Evolutionary conservation across 2,888 invertebrate genomes (phyloP).

Genomic region (Auanema sp.): DNA sequence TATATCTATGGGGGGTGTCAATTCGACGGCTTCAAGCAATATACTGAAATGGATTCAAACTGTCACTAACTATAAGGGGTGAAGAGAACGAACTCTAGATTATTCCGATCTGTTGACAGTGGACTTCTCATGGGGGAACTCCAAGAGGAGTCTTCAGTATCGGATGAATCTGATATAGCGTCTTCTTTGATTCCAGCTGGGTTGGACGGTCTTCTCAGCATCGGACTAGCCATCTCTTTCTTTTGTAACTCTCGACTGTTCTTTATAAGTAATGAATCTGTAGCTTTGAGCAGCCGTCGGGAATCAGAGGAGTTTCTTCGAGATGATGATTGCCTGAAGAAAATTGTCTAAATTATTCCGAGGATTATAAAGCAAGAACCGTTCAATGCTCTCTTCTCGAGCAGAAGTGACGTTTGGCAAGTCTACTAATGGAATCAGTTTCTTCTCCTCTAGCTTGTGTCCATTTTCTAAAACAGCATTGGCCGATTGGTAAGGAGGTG

Average conservation of each 20-base stretch:
- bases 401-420: slow-evolving; percentile 1
- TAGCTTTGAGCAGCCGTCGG: slow-evolving; percentile 17
- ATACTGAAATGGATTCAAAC: not conserved
- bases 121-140: slow-evolving; percentile 36
- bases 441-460: no score
- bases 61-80: slow-evolving; percentile 4
- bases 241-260: slow-evolving; percentile 27
- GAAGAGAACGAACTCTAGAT: not conserved
- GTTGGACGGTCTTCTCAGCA: slow-evolving; percentile 20
- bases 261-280: slow-evolving; percentile 45
- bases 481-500: slow-evolving; percentile 57
- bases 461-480: slow-evolving; percentile 33
- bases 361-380: not conserved
- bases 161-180: slow-evolving; percentile 36
- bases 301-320: slow-evolving; percentile 13
- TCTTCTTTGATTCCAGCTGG: slow-evolving; percentile 21
- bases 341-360: not conserved
- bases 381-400: not conserved
- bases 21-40: slow-evolving; percentile 16
- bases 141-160: slow-evolving; percentile 45
- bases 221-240: slow-evolving; percentile 25
- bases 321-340: not conserved
- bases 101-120: not conserved
- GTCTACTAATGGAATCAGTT: no score
- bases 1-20: slow-evolving; percentile 20